Evolutionary conservation across 2,113 vertebrate species (phyloP), one percentile per base, ranked within the genome.

Genomic region (Centrocercus urophasianus): DNA sequence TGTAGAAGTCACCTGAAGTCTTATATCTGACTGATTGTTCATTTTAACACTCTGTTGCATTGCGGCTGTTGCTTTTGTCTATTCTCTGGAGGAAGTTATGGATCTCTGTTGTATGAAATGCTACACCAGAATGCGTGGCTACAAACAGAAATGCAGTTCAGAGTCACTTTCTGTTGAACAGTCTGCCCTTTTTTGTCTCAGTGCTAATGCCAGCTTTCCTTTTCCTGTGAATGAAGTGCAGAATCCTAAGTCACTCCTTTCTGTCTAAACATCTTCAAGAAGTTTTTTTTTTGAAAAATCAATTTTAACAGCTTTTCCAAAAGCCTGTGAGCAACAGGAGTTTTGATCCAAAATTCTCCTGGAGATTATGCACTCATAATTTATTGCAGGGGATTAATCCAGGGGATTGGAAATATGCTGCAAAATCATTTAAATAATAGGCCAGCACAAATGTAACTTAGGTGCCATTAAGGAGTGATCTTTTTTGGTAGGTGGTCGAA

Each of bases 401-500:
- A 45, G 59, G 42, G 66, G 7, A 25, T 59, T 81, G 88, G 79
- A 70, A 88, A 63, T 18, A 11, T 2, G 3, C n/a, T 56, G 20
- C 47, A 64, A 72, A 90, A 78, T 34, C 81, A 25, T 38, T 76
- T 38, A 40, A 69, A 30, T 60, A 34, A 4, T 34, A 66, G 50
- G 36, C 22, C 73, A 40, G 63, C 28, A 47, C 3, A 19, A 76
- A 8, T 24, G 5, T 20, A 63, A 32, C 10, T 2, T 11, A 18
- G 22, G 40, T 59, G 27, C 22, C 19, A 0, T 36, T 90, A 17
- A 43, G 38, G 22, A 86, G 8, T 59, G 28, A 3, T 52, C 2
- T 89, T 52, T 64, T 80, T 93, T 85, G 95, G 27, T 90, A 99
- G 99, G 99, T 82, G 99, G 99, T 2, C 97, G 98, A 42, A 99